Percentiles rank a stretch among this genome's conserved stretches.
Conservation (phyloP, 2,888 invertebrate species). For the Apotomis turbidana region DNA sequence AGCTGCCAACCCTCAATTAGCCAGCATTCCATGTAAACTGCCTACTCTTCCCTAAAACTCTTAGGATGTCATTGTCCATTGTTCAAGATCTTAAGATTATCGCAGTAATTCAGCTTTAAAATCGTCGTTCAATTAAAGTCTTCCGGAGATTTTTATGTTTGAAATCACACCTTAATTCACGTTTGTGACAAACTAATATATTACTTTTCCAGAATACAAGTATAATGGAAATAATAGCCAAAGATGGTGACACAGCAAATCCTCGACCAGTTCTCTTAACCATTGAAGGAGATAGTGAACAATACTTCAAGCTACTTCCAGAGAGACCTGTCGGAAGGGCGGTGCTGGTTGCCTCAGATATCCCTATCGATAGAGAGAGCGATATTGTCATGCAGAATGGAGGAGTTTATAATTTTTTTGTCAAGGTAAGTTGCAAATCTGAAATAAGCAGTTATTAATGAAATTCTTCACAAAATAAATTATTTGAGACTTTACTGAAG, state of each 20-base stretch:
- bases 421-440: constrained; percentile 73
- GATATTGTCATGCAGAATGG: constrained; percentile 89
- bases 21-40: too few species aligned
- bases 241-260: constrained; percentile 92
- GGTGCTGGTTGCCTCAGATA: constrained; percentile 85
- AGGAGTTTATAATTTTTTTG: constrained; percentile 89
- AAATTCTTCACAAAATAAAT: not conserved
- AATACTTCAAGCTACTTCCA: constrained; percentile 86
- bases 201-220: constrained; percentile 78
- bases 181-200: too few species aligned
- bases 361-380: constrained; percentile 89
- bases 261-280: constrained; percentile 86
- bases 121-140: too few species aligned
- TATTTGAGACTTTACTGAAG: not conserved
- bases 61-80: too few species aligned
- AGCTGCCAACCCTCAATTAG: too few species aligned
- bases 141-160: too few species aligned
- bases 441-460: not conserved
- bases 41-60: too few species aligned
- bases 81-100: too few species aligned
- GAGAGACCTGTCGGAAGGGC: constrained; percentile 83
- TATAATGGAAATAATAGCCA: constrained; percentile 88
- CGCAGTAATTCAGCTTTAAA: too few species aligned
- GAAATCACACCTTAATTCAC: too few species aligned
- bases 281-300: constrained; percentile 87